Evolutionary conservation across 2,888 invertebrate species (phyloP), one percentile per base, ranked within the genome.

Genomic region (Piscicola geometra): DNA sequence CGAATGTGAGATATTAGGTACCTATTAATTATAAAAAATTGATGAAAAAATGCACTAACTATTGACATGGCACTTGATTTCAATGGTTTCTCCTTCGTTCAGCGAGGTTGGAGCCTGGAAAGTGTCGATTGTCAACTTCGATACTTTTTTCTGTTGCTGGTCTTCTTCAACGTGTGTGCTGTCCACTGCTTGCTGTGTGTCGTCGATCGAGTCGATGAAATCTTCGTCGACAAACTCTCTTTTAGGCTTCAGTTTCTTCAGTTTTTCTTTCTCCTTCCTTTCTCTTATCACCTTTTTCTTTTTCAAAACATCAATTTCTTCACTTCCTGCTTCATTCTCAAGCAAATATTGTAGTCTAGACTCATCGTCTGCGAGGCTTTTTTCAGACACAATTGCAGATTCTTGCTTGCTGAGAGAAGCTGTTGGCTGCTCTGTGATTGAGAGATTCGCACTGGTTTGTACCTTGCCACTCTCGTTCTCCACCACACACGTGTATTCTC

Each of bases 71-170:
- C 77, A 78, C 3, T 76, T 66, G 28, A 78, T 64, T 32, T 71
- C 56, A n/a, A 78, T 71, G 56, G 50, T 76, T 2, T 74, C 77
- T 50, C 77, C 77, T 35, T 77, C 77, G 33, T 66, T 71, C 30
- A 77, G 47, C 0, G 74, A 47, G 5, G 70, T 64, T 25, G 78
- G 69, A 21, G 60, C 21, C 25, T 56, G 60, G 25, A 56, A 56
- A 21, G n/a, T 3, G 60, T 56, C 60, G 5, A 56, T 56, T 5
- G 60, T 56, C 25, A 56, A n/a, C 25, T 56, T 56, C 3, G 60
- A 56, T 18, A 41, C 41, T 41, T 52, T 41, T 33, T 9, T 60
- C 71, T 52, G 56, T 68, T 30, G 12, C 52, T n/a, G 5, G 9
- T 47, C 41, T 47, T 47, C 50, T 47, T 47, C 50, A 47, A 25